Percentiles rank a stretch among this genome's conserved stretches.
phyloP scores from a whole-genome alignment of 1,140 invertebrate genomes.

The Samia ricini region DNA sequence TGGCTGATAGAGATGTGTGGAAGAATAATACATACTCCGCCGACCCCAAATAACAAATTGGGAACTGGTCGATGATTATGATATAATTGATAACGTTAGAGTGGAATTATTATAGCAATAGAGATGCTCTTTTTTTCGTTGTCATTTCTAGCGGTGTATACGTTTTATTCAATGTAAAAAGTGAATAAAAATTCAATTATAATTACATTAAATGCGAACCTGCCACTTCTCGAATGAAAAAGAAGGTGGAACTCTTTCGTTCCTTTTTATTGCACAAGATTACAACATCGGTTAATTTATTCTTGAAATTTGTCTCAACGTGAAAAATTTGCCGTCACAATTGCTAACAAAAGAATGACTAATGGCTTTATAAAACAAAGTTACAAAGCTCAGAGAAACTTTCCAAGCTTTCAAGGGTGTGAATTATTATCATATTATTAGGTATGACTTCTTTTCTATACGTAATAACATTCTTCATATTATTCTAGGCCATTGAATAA shows the following conservation, averaged over 20 bases:
- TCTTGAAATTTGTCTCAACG: constrained; percentile 74
- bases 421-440: constrained; percentile 64
- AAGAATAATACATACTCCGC: too few relatives aligned
- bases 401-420: constrained; percentile 67
- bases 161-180: not conserved
- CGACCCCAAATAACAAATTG: too few relatives aligned
- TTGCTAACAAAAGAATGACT: constrained; percentile 74
- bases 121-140: too few relatives aligned
- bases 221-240: constrained; percentile 36
- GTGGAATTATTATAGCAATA: too few relatives aligned
- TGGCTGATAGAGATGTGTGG: too few relatives aligned
- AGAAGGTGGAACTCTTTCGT: constrained; percentile 33
- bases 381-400: constrained; percentile 58
- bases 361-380: constrained; percentile 73
- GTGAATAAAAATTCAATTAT: not conserved
- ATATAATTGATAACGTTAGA: too few relatives aligned
- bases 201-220: not conserved
- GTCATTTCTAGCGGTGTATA: not conserved
- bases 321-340: constrained; percentile 72
- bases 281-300: constrained; percentile 73
- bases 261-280: constrained; percentile 65
- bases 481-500: too few relatives aligned
- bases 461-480: not conserved
- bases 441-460: not conserved
- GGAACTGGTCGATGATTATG: too few relatives aligned